Percentiles rank a stretch among this genome's conserved stretches.
phyloP scores from a whole-genome alignment of 2,797 vertebrate genomes.

The Crypturellus tataupa region DNA sequence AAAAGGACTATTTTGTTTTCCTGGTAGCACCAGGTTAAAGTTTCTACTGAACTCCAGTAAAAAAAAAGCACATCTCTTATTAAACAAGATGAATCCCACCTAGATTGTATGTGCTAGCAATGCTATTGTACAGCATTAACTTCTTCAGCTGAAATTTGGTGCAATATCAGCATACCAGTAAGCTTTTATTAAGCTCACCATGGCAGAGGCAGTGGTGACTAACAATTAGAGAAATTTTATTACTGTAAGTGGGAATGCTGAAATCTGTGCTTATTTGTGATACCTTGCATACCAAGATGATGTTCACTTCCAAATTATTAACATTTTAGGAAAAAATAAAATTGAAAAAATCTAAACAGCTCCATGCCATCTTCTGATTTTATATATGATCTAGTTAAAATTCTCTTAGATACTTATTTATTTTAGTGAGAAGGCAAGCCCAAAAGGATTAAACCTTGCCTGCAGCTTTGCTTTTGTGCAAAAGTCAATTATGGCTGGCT shows the following conservation, averaged over 20 bases:
- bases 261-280: slow-evolving; percentile 2
- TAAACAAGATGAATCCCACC: not conserved
- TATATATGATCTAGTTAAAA: slow-evolving; percentile 61
- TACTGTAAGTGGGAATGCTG: not conserved
- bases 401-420: slow-evolving; percentile 75
- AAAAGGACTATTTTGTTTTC: not conserved
- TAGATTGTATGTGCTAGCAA: not conserved
- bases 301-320: not conserved
- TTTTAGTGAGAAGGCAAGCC: slow-evolving; percentile 79
- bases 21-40: not conserved
- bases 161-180: not conserved
- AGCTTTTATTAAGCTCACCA: not conserved
- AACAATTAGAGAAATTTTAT: not conserved
- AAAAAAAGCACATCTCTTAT: not conserved
- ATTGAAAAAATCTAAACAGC: slow-evolving; percentile 14
- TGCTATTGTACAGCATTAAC: not conserved
- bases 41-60: not conserved
- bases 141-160: not conserved
- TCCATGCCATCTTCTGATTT: slow-evolving; percentile 17
- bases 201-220: not conserved
- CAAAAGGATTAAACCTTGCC: slow-evolving; percentile 82
- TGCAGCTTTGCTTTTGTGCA: slow-evolving; percentile 81
- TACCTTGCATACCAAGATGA: not conserved
- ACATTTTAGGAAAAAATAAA: slow-evolving; percentile 14
- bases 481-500: slow-evolving; percentile 88